Evolutionary conservation across 2,888 invertebrate species (phyloP).

Genomic region (Drosophila kanekoi): DNA sequence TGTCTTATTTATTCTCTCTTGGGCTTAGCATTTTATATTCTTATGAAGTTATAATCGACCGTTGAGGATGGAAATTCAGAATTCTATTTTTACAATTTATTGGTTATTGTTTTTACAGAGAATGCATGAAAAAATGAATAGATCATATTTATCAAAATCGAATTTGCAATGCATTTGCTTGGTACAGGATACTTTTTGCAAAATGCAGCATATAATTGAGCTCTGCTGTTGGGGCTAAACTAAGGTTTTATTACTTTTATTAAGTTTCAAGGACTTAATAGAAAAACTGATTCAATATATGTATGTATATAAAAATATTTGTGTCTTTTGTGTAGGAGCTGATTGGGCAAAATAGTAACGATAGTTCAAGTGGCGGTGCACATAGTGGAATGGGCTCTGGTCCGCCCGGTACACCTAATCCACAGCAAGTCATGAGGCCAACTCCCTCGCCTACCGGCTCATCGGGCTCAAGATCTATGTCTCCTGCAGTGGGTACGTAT

Average conservation of each 20-base stretch:
- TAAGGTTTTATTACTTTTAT: neutral
- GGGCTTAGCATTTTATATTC: conserved; percentile 53
- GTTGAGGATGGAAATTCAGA: conserved; percentile 34
- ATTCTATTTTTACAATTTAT: conserved; percentile 11
- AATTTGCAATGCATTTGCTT: neutral
- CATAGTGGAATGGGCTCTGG: conserved; percentile 89
- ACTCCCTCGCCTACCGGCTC: conserved; percentile 97
- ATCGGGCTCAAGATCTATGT: conserved; percentile 98
- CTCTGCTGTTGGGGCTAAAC: neutral
- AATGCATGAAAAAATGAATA: neutral
- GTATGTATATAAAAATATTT: neutral
- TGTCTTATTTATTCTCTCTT: conserved; percentile 36
- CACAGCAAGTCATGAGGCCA: conserved; percentile 93
- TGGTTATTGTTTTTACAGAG: neutral
- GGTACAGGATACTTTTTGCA: neutral
- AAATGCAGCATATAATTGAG: neutral
- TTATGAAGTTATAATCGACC: conserved; percentile 53
- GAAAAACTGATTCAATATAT: too few species aligned
- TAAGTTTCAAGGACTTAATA: neutral
- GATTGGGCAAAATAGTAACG: conserved; percentile 94
- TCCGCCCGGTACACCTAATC: conserved; percentile 87
- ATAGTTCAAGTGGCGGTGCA: conserved; percentile 91
- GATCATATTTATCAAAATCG: neutral
- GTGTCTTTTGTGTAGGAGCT: conserved; percentile 88
- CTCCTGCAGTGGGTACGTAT: conserved; percentile 97